Conservation (phyloP, 2,113 vertebrate genomes). For the Eubucco bourcierii region DNA sequence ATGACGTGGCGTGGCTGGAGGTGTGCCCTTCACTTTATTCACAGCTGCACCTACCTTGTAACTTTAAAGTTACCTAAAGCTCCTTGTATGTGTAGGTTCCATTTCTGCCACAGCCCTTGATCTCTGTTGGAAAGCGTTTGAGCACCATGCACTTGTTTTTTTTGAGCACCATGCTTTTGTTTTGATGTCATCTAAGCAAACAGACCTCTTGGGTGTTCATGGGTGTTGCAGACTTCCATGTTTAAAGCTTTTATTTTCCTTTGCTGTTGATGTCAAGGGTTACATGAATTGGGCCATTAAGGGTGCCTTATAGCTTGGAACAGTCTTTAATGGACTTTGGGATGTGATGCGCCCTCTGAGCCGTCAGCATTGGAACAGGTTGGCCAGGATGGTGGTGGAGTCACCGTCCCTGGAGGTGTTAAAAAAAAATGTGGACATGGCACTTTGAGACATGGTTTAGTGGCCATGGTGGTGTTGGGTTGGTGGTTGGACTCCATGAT, state of each 20-base stretch:
- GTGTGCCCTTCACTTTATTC: background rate
- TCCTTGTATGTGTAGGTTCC: background rate
- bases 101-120: background rate
- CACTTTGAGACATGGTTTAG: no score
- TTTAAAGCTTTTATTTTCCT: background rate
- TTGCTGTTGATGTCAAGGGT: background rate
- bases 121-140: background rate
- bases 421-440: no score
- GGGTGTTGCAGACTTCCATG: background rate
- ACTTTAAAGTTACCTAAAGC: background rate
- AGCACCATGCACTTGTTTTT: background rate
- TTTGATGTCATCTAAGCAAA: background rate
- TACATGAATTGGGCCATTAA: background rate
- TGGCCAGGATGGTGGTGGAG: no score
- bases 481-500: no score
- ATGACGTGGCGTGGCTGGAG: background rate
- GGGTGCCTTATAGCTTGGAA: background rate
- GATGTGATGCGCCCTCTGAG: background rate
- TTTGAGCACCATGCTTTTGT: background rate
- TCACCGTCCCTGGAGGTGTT: no score
- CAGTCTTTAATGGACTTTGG: background rate
- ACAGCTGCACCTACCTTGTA: background rate
- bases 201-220: background rate
- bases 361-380: no score
- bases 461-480: no score